These are phyloP conservation scores for Sialis fuliginosa DNA, from an alignment of 2,888 invertebrate genomes.

Conservation along the genomic window DNA sequence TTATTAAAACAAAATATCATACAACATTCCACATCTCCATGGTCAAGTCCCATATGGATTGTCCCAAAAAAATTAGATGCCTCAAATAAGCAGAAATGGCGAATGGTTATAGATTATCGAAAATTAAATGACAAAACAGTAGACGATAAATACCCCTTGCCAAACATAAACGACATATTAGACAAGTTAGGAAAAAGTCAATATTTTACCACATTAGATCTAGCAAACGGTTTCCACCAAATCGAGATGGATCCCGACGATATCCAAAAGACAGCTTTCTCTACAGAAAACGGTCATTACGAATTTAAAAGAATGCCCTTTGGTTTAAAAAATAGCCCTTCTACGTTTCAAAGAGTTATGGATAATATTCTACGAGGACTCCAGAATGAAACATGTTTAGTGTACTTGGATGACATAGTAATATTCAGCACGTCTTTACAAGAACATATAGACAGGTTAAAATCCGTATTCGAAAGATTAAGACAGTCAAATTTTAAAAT, in stretches of 20 bases:
- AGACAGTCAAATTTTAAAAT: background rate
- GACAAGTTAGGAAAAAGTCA: background rate
- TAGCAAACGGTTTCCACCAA: background rate
- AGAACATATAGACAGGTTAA: constrained; percentile 12
- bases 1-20: too few relatives aligned
- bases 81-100: too few relatives aligned
- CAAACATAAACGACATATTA: background rate
- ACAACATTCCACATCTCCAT: too few relatives aligned
- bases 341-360: constrained; percentile 17
- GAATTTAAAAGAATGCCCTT: constrained; percentile 17
- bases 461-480: constrained; percentile 11
- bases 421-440: constrained; percentile 12
- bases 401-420: constrained; percentile 14
- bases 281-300: constrained; percentile 13
- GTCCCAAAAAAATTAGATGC: too few relatives aligned
- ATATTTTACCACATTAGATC: constrained; percentile 2
- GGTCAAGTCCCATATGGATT: too few relatives aligned
- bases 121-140: background rate
- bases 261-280: constrained; percentile 16
- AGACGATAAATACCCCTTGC: too few relatives aligned
- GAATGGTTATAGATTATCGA: too few relatives aligned
- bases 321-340: constrained; percentile 15
- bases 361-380: constrained; percentile 14
- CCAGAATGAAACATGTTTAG: constrained; percentile 11
- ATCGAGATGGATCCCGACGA: background rate